Base-by-base conservation (phyloP, 2,797 vertebrate genomes). In the Cichlasoma orientale region DNA sequence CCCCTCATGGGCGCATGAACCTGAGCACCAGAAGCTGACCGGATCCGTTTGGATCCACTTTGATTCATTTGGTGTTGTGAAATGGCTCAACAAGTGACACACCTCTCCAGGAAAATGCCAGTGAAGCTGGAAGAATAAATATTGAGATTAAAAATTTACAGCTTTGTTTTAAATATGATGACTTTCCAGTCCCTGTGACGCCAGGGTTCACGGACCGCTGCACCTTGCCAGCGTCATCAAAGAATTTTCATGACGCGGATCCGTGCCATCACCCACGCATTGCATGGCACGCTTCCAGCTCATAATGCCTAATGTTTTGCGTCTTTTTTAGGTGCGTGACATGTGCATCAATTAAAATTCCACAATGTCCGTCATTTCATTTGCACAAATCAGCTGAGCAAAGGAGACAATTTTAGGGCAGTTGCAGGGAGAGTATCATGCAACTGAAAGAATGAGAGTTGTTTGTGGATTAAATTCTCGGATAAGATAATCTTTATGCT, bases 281-380 rank as follows among this genome's bases (percentile, higher is more conserved):
- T 52, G 11, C 18, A 21, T 56, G 54, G 27, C 41, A 31, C 41
- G n/a, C 11, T 18, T 31, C 16, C 47, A 31, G 21, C 12, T 19
- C 2, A 41, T 47, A 14, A 41, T 14, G 13, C 14, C 10, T 14
- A 4, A 8, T n/a, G 25, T 18, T 54, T 23, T 5, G 27, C 18
- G 7, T 52, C 29, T 19, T 36, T 36, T 61, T 54, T 3, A 31
- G 12, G 25, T 36, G n/a, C 23, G 71, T 83, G 75, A 79, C 44
- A 2, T 11, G 74, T 75, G 71, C 80, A 53, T 73, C 74, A 56
- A 58, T 69, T 71, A 11, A 75, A 36, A 56, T 72, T 79, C 68
- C 72, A 25, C 47, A 36, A 9, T 54, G 16, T 50, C 6, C 0
- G 8, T 9, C 2, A 73, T 16, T 55, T 68, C 27, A 21, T 61